Evolutionary conservation across 2,888 invertebrate genomes (phyloP).

Genomic region (Scaptomyza reducta): DNA sequence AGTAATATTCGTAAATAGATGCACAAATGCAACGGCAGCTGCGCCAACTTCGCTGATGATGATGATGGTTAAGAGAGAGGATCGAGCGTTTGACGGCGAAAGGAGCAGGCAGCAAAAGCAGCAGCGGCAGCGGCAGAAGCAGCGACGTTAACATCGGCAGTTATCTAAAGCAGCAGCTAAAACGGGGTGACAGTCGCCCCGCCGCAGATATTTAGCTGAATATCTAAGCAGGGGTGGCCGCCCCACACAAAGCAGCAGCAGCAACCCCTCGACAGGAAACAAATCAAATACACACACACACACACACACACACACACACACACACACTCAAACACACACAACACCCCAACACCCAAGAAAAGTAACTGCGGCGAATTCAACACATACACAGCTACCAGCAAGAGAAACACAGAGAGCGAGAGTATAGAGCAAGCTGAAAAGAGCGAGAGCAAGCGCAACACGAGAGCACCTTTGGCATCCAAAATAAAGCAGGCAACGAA

Average conservation of each 20-base stretch:
- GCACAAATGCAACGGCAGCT: conserved; percentile 33
- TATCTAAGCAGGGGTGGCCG: conserved; percentile 75
- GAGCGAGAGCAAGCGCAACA: conserved; percentile 33
- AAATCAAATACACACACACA: conserved; percentile 30
- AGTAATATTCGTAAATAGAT: conserved; percentile 34
- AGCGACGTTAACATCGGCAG: conserved; percentile 37
- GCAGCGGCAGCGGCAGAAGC: conserved; percentile 32
- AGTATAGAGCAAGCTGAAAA: conserved; percentile 19
- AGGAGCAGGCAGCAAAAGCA: conserved; percentile 31
- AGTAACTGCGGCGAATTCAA: conserved; percentile 69
- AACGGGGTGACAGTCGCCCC: conserved; percentile 57
- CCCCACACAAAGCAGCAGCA: conserved; percentile 42
- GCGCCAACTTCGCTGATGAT: conserved; percentile 42
- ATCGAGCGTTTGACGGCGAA: conserved; percentile 75
- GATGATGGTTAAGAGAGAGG: conserved; percentile 45
- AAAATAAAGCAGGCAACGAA: conserved; percentile 44
- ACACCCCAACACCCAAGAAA: conserved; percentile 39
- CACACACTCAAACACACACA: conserved; percentile 31
- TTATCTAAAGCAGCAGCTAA: conserved; percentile 69
- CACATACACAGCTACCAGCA: conserved; percentile 17
- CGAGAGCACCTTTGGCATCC: conserved; percentile 60
- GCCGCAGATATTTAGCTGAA: conserved; percentile 69
- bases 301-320: conserved; percentile 40
- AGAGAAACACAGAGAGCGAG: conserved; percentile 43
- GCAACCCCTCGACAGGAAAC: conserved; percentile 68